Base-by-base conservation (phyloP, 2,888 invertebrate species). In the Erebia epiphron region DNA sequence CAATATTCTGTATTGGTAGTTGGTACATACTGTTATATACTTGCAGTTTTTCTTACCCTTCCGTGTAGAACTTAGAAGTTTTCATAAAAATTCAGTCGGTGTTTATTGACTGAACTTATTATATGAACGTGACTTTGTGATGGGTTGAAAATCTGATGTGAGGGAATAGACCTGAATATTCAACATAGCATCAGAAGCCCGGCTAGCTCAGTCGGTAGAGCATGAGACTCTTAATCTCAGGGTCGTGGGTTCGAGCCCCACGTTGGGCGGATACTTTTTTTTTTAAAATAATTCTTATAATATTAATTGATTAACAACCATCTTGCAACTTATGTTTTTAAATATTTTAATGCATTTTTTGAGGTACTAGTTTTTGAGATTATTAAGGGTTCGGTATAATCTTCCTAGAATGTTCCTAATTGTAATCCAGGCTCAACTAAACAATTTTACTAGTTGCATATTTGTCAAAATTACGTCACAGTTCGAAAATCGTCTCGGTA, bases 201-300 rank as follows among this genome's bases (percentile, higher is more conserved):
- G 92, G 92, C 92, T 92, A 92, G 92, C 92, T 92, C 92, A 92
- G 92, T 92, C 91, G 92, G 92, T 92, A 93, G 92, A 93, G 92
- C 93, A 92, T 93, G 94, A 94, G 94, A 94, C 94, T 94, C 94
- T 94, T 94, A 94, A 94, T 94, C 94, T 94, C 94, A 94, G 94
- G 94, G 94, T 94, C 94, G 94, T 94, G 94, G 94, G 94, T 94
- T 94, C 94, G 94, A 94, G 94, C 94, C 94, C 94, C 94, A 94
- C 94, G 94, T 94, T 94, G 94, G 94, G 94, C 94, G 77, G 61
- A 46, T n/a, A n/a, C 16, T 1, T 5, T 58, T 71, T 63, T 52
- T 63, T 68, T 56, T 13, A 5, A 8, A 18, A n/a, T n/a, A 5
- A 7, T 50, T 1, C n/a, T 50, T 50, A 50, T 10, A 7, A 14